Evolutionary conservation across 2,888 invertebrate genomes (phyloP).

Genomic region (Archaeoteleia sp.): DNA sequence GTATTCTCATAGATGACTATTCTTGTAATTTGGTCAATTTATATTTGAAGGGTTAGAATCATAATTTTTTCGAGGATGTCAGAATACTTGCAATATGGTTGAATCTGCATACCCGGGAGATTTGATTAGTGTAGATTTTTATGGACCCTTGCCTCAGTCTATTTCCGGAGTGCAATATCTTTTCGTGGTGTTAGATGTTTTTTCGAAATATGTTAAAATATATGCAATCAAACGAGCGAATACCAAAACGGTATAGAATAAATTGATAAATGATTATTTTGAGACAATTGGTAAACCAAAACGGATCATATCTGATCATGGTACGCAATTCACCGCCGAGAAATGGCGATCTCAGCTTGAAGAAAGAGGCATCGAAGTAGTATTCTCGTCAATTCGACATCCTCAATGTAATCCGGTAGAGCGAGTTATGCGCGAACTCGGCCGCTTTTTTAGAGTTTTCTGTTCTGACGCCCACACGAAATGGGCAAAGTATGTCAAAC

Average conservation of each 20-base stretch:
- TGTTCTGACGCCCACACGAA: background rate
- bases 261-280: conserved; percentile 9
- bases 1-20: too few species aligned
- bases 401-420: background rate
- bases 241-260: background rate
- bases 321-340: conserved; percentile 7
- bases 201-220: conserved; percentile 13
- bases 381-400: background rate
- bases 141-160: conserved; percentile 10
- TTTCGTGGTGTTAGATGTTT: conserved; percentile 14
- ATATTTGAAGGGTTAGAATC: too few species aligned
- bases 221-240: conserved; percentile 3
- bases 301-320: conserved; percentile 18
- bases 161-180: conserved; percentile 11
- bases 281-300: conserved; percentile 6
- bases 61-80: too few species aligned
- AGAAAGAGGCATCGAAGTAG: background rate
- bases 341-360: background rate
- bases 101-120: too few species aligned
- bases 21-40: too few species aligned
- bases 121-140: conserved; percentile 21
- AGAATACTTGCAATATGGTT: too few species aligned
- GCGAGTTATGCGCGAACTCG: background rate
- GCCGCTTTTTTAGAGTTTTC: background rate
- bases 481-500: conserved; percentile 1